Conservation (phyloP, 92 coral and sea anemone species). For the Porites evermanni region DNA sequence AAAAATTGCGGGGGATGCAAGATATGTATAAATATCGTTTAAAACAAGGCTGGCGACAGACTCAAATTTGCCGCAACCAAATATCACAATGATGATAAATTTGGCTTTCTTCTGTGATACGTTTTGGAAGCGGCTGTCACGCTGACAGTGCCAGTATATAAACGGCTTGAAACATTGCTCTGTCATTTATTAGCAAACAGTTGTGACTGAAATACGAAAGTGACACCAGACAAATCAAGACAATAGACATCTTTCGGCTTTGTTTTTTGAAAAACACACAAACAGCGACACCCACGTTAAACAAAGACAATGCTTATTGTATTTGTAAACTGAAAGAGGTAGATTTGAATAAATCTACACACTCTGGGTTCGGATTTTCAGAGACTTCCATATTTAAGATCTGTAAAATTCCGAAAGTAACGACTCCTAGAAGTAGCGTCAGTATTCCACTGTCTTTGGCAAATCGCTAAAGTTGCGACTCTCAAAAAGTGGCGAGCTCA, state of each 20-base stretch:
- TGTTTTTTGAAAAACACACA: conserved; percentile 4
- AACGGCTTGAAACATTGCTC: conserved; percentile 12
- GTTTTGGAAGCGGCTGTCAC: conserved; percentile 7
- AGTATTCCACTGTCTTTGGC: no score
- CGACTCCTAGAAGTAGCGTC: no score
- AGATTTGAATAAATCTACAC: no score
- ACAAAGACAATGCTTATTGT: not conserved
- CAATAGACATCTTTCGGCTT: not conserved
- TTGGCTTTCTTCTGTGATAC: not conserved
- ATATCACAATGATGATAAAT: not conserved
- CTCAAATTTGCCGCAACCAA: not conserved
- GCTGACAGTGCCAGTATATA: conserved; percentile 30
- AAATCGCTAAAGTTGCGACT: no score
- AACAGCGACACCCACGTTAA: conserved; percentile 5
- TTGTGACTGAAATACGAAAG: conserved; percentile 7
- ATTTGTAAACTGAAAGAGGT: not conserved
- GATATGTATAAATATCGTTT: not conserved
- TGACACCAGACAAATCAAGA: conserved; percentile 6
- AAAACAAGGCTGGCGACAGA: not conserved
- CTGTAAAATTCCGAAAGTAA: no score
- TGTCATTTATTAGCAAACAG: conserved; percentile 20
- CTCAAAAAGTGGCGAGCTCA: no score
- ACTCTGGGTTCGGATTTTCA: no score
- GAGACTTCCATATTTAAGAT: no score
- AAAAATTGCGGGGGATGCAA: not conserved